A percentile compares a stretch with the other conserved stretches of the same genome.
Conservation (phyloP, 2,888 invertebrate species). For the Andrena chrysosceles region DNA sequence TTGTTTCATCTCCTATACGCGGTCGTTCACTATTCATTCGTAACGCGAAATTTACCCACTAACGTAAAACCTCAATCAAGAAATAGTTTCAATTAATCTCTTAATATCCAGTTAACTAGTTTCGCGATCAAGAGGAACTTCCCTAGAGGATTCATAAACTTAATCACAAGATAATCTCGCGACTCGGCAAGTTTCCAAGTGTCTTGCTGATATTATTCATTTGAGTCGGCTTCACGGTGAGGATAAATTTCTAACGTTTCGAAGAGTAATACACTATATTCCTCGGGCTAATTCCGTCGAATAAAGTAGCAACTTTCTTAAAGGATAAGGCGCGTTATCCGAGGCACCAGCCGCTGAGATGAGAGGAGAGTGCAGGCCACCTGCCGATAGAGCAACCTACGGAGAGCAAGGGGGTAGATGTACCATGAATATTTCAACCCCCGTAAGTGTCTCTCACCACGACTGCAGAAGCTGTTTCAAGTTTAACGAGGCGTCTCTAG, state of each 20-base stretch:
- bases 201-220: slow-evolving; percentile 2
- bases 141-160: background rate
- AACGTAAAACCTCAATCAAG: background rate
- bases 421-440: slow-evolving; percentile 78
- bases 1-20: background rate
- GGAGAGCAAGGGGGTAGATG: slow-evolving; percentile 38
- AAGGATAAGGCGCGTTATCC: background rate
- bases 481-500: slow-evolving; percentile 68
- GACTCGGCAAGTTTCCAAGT: background rate
- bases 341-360: background rate
- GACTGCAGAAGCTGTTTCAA: slow-evolving; percentile 67
- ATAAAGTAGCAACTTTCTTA: background rate
- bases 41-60: background rate
- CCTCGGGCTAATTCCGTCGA: background rate
- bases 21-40: background rate
- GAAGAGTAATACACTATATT: background rate
- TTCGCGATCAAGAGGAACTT: slow-evolving; percentile 9
- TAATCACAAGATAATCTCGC: background rate
- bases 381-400: slow-evolving; percentile 27
- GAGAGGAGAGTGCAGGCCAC: slow-evolving; percentile 43
- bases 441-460: slow-evolving; percentile 72
- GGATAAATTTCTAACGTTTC: background rate
- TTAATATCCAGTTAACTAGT: background rate
- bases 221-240: background rate
- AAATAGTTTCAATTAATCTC: background rate